Base-by-base conservation (phyloP, 2,113 vertebrate species). In the Atrichornis clamosus region DNA sequence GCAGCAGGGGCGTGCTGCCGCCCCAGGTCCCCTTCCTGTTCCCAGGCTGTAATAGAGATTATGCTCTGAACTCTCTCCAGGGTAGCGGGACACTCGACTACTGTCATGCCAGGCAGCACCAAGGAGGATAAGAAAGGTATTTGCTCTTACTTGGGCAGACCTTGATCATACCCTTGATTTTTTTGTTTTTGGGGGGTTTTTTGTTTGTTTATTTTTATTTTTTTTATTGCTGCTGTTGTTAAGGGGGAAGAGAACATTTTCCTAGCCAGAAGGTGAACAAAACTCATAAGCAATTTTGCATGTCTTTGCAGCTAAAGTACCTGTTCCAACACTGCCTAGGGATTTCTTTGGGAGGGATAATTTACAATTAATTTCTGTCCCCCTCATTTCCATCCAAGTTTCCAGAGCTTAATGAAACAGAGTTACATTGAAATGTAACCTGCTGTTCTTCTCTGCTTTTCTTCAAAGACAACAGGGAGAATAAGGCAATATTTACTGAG, bases 81-180 rank as follows among this genome's bases (percentile, higher is more conserved):
- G 81, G 90, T 12, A 96, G 91, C 5, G 0, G 85, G 96, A 97
- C 93, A 96, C 65, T 76, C 7, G 0, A 59, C 30, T 77, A 78
- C 63, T 22, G 86, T 86, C 93, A 85, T 74, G 91, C 77, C 89
- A 93, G 75, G 93, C 97, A 97, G 92, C 62, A 87, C n/a, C 78
- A 89, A 81, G 63, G 58, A 96, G 52, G 37, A 65, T 42, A 90
- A 72, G 56, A 84, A 93, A 96, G 63, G 80, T 84, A 89, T 81
- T 95, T 93, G 79, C 79, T 92, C 64, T 81, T 64, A 79, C 41
- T 56, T 53, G 50, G 37, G 46, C 65, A 94, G 44, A 69, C 39
- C 35, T 76, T 56, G 37, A 47, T 70, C 2, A 1, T 68, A 83
- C 46, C 26, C 37, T 85, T 62, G 4, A 35, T n/a, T 64, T 50